Percentiles rank a stretch among this genome's conserved stretches.
Evolutionary conservation across 2,888 invertebrate species (phyloP).

Genomic region (Trissoscelio sp.): DNA sequence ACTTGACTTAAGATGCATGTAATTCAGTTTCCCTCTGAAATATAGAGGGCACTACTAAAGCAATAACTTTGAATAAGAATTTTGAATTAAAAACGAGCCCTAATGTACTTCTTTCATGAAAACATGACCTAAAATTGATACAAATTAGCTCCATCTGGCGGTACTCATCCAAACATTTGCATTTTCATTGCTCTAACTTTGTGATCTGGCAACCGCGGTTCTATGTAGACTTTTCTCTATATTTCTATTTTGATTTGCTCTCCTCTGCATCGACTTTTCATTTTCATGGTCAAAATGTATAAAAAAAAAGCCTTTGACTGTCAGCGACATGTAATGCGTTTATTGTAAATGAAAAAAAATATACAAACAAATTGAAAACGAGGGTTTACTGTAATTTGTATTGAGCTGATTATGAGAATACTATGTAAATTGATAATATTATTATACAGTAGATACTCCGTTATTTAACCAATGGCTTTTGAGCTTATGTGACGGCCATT

Average conservation of each 20-base stretch:
- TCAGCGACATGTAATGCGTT: conserved; percentile 32
- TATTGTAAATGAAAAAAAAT: conserved; percentile 54
- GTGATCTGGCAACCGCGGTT: conserved; percentile 49
- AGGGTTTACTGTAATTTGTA: too few relatives aligned
- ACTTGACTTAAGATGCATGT: too few relatives aligned
- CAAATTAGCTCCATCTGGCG: too few relatives aligned
- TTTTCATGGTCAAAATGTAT: conserved; percentile 30
- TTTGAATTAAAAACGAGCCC: too few relatives aligned
- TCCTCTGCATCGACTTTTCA: conserved; percentile 38
- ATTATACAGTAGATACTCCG: conserved; percentile 24
- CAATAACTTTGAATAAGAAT: too few relatives aligned
- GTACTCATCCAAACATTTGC: conserved; percentile 28
- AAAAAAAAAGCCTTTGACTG: conserved; percentile 11
- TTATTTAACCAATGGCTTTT: conserved; percentile 66
- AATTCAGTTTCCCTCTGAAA: too few relatives aligned
- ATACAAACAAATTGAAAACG: too few relatives aligned
- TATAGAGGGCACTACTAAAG: too few relatives aligned
- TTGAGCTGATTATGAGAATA: too few relatives aligned
- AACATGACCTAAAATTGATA: too few relatives aligned
- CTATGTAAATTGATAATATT: conserved; percentile 28
- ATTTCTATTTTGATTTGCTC: conserved; percentile 55
- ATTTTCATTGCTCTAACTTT: conserved; percentile 29
- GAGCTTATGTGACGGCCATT: conserved; percentile 58
- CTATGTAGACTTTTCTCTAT: conserved; percentile 55
- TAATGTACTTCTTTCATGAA: too few relatives aligned